phyloP scores from a whole-genome alignment of 2,797 vertebrate species.

The Anomalospiza imberbis region DNA sequence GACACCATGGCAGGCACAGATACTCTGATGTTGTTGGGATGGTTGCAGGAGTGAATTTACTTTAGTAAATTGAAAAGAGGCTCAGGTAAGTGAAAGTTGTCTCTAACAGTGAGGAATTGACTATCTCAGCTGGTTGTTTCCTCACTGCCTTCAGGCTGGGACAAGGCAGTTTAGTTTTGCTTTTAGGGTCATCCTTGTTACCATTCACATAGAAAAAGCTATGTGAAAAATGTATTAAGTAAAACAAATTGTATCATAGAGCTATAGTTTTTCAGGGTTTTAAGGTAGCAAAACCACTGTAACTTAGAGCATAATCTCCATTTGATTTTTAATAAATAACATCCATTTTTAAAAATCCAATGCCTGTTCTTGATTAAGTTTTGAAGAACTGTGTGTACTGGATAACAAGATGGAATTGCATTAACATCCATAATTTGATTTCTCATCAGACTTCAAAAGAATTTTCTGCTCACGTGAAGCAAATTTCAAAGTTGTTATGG shows the following conservation, averaged over 20 bases:
- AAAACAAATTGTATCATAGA: neutral
- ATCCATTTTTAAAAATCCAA: neutral
- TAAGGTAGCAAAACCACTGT: neutral
- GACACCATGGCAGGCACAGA: neutral
- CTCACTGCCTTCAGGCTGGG: neutral
- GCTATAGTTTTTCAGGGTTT: neutral
- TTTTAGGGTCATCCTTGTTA: neutral
- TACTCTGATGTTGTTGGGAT: neutral
- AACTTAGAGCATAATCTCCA: neutral
- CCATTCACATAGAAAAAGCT: neutral
- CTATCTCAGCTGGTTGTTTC: neutral
- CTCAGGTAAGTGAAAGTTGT: neutral
- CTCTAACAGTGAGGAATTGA: neutral
- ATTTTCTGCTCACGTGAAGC: slow-evolving; percentile 40
- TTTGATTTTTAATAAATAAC: slow-evolving; percentile 1
- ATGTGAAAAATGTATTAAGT: neutral
- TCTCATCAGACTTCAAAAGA: slow-evolving; percentile 25
- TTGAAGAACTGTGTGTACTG: neutral
- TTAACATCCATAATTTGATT: slow-evolving; percentile 47
- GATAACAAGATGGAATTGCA: slow-evolving; percentile 29
- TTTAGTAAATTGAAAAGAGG: neutral
- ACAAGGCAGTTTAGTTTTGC: neutral
- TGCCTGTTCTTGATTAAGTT: slow-evolving; percentile 18
- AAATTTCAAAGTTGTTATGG: slow-evolving; percentile 15
- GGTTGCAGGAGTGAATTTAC: neutral